phyloP scores from a whole-genome alignment of 2,797 vertebrate genomes.

The Alcedo quadribrachys region DNA sequence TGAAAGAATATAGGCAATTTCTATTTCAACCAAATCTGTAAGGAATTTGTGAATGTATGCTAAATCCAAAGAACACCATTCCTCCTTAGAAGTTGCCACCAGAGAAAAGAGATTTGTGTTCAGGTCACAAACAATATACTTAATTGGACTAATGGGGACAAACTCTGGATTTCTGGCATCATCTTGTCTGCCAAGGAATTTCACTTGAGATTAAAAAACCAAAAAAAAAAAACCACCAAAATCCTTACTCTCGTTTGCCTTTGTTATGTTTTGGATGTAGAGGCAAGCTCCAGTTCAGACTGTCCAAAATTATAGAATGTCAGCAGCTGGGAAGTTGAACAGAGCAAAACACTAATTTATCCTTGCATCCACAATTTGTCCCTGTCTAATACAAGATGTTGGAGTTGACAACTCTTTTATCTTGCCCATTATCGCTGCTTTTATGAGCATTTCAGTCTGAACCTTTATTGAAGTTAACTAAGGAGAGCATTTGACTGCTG shows the following conservation, averaged over 20 bases:
- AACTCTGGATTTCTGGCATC: not conserved
- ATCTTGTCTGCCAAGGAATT: not conserved
- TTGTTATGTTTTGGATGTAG: no score
- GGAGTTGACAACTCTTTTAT: not conserved
- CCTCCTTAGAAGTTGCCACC: not conserved
- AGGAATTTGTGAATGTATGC: not conserved
- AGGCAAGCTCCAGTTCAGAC: not conserved
- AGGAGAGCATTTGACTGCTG: not conserved
- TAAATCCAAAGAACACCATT: constrained; percentile 2
- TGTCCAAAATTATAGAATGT: not conserved
- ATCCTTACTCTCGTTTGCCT: no score
- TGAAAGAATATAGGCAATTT: not conserved
- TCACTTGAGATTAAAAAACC: not conserved
- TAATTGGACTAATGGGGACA: constrained; percentile 40
- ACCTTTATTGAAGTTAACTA: not conserved
- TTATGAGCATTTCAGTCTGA: not conserved
- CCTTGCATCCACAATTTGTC: not conserved
- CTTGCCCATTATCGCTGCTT: not conserved
- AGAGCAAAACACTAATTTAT: not conserved
- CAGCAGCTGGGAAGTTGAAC: not conserved
- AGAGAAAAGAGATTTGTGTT: constrained; percentile 9
- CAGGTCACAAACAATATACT: not conserved
- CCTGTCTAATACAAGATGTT: not conserved
- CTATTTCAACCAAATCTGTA: not conserved
- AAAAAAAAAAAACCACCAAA: no score